A percentile compares a stretch with the other conserved stretches of the same genome.
phyloP scores from a whole-genome alignment of 2,888 invertebrate genomes.

The Amaurobius ferox region DNA sequence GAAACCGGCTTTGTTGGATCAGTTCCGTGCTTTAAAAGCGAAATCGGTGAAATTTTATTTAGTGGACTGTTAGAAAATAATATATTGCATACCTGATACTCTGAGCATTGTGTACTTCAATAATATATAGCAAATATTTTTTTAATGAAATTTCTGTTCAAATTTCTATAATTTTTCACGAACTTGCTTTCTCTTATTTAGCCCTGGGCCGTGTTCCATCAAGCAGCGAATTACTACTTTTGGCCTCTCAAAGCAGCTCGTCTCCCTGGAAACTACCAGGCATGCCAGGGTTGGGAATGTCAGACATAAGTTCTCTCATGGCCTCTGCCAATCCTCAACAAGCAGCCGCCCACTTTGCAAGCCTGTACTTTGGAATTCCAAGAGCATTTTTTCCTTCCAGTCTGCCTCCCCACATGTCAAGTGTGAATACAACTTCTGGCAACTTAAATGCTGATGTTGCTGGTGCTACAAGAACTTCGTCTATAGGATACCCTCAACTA shows the following conservation, averaged over 20 bases:
- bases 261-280: constrained; percentile 69
- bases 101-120: too few relatives aligned
- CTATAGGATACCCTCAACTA: constrained; percentile 8
- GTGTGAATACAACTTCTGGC: not conserved
- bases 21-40: too few relatives aligned
- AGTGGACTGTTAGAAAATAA: too few relatives aligned
- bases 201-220: constrained; percentile 68
- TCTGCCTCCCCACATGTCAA: constrained; percentile 13
- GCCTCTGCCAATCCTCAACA: constrained; percentile 53
- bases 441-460: not conserved
- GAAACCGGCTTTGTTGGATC: too few relatives aligned
- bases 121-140: too few relatives aligned
- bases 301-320: constrained; percentile 60
- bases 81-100: too few relatives aligned
- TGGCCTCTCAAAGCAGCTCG: constrained; percentile 50
- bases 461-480: constrained; percentile 27
- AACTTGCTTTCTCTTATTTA: constrained; percentile 7
- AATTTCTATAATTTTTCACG: too few relatives aligned
- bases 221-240: constrained; percentile 61
- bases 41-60: too few relatives aligned
- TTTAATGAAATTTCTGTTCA: too few relatives aligned
- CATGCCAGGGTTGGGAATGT: constrained; percentile 50
- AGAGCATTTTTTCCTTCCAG: constrained; percentile 62
- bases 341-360: constrained; percentile 60
- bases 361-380: constrained; percentile 70